These are phyloP conservation scores for Myathropa florea DNA, from an alignment of 2,888 invertebrate genomes.

Conservation along the genomic window DNA sequence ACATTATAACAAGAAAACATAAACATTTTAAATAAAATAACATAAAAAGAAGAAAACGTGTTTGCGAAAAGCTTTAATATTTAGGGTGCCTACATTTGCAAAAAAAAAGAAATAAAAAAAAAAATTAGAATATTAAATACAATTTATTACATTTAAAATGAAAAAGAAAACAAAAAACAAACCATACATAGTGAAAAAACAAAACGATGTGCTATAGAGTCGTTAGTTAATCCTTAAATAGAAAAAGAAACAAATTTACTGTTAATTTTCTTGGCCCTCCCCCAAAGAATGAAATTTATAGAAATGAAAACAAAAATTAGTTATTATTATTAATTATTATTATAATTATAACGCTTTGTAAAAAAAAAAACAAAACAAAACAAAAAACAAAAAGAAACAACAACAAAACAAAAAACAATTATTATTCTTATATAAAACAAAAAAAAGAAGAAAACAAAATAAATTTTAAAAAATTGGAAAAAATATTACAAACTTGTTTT, in stretches of 20 bases:
- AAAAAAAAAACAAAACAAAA: slow-evolving; percentile 30
- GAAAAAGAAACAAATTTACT: slow-evolving; percentile 70
- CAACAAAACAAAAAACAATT: slow-evolving; percentile 62
- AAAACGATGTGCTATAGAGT: slow-evolving; percentile 68
- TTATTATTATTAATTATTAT: slow-evolving; percentile 66
- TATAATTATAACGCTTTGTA: slow-evolving; percentile 70
- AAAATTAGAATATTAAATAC: slow-evolving; percentile 75
- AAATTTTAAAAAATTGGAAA: slow-evolving; percentile 74
- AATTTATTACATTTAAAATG: slow-evolving; percentile 75
- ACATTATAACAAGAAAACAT: slow-evolving; percentile 52
- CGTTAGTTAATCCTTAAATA: slow-evolving; percentile 73
- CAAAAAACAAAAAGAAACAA: slow-evolving; percentile 22
- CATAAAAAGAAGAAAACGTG: slow-evolving; percentile 78
- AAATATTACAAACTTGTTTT: background rate
- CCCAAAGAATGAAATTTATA: slow-evolving; percentile 67
- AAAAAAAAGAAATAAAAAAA: slow-evolving; percentile 72
- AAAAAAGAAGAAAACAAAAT: slow-evolving; percentile 63
- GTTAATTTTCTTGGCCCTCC: slow-evolving; percentile 70
- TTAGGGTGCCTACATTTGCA: slow-evolving; percentile 81
- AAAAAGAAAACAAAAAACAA: slow-evolving; percentile 38
- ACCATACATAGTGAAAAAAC: slow-evolving; percentile 63
- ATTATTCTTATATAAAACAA: slow-evolving; percentile 70
- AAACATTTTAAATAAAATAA: slow-evolving; percentile 71
- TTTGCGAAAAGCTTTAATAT: slow-evolving; percentile 81
- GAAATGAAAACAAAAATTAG: slow-evolving; percentile 48